Conservation (phyloP, 2,797 vertebrate genomes). For the Pangasius djambal region DNA sequence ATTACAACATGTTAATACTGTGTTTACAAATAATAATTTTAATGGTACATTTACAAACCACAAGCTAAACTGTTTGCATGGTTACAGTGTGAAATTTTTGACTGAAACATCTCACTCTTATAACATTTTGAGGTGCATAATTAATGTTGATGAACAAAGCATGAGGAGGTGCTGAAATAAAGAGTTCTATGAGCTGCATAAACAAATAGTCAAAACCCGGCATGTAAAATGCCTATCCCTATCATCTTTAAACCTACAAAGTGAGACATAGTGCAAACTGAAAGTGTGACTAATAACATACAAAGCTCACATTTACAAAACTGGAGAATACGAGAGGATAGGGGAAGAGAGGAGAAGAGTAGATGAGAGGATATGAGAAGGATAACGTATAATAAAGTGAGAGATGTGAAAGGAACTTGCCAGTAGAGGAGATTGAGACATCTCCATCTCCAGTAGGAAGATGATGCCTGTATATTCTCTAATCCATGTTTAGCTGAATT, state of each 20-base stretch:
- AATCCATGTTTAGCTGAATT: conserved; percentile 8
- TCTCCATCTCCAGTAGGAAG: background rate
- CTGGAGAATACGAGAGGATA: background rate
- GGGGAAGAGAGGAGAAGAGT: background rate
- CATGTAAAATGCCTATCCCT: background rate
- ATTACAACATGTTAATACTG: background rate
- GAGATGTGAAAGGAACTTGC: conserved; percentile 6
- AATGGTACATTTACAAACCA: background rate
- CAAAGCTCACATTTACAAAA: background rate
- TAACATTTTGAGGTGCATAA: background rate
- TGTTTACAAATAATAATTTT: background rate
- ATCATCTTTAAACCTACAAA: background rate
- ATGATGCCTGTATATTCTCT: conserved; percentile 20
- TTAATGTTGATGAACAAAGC: background rate
- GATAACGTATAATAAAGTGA: background rate
- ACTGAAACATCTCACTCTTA: background rate
- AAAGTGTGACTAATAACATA: background rate
- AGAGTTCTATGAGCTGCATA: background rate
- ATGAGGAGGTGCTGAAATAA: background rate
- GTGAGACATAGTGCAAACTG: background rate
- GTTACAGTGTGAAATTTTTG: background rate
- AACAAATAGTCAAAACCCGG: background rate
- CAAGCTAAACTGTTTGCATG: background rate
- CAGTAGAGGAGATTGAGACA: conserved; percentile 7
- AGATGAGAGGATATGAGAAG: background rate